Percentiles rank a stretch among this genome's conserved stretches.
Conservation (phyloP, 2,797 vertebrate genomes). For the Phalanger gymnotis region DNA sequence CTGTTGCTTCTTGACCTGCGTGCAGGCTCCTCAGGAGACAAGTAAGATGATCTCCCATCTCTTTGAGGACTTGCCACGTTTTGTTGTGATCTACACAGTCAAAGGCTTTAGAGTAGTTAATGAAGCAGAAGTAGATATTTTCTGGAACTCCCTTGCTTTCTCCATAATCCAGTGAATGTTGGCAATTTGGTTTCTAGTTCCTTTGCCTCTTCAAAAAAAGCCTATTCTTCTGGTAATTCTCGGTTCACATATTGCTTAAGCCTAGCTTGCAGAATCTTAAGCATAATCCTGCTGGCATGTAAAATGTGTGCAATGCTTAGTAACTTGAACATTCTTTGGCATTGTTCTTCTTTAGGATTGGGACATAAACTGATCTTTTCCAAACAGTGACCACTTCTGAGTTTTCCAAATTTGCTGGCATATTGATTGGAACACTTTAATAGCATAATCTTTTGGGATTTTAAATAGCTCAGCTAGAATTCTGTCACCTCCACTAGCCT, state of each 20-base stretch:
- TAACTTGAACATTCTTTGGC: background rate
- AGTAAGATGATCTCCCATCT: background rate
- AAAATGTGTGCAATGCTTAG: background rate
- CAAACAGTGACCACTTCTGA: background rate
- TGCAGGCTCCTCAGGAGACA: background rate
- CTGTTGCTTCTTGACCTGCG: background rate
- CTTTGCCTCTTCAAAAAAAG: background rate
- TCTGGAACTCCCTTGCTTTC: background rate
- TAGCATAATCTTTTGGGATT: background rate
- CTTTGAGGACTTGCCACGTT: background rate
- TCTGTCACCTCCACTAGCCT: background rate
- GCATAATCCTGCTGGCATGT: background rate
- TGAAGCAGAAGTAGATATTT: background rate
- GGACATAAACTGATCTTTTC: background rate
- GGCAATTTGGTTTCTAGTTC: background rate
- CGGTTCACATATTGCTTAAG: background rate
- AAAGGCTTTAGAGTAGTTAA: background rate
- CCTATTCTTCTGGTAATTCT: background rate
- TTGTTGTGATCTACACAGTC: background rate
- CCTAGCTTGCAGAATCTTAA: background rate
- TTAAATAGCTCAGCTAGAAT: background rate
- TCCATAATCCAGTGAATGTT: background rate
- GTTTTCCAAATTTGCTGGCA: background rate
- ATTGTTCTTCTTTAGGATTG: background rate
- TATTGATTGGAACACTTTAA: background rate